phyloP scores from a whole-genome alignment of 2,113 vertebrate genomes.

The Dicaeum eximium region DNA sequence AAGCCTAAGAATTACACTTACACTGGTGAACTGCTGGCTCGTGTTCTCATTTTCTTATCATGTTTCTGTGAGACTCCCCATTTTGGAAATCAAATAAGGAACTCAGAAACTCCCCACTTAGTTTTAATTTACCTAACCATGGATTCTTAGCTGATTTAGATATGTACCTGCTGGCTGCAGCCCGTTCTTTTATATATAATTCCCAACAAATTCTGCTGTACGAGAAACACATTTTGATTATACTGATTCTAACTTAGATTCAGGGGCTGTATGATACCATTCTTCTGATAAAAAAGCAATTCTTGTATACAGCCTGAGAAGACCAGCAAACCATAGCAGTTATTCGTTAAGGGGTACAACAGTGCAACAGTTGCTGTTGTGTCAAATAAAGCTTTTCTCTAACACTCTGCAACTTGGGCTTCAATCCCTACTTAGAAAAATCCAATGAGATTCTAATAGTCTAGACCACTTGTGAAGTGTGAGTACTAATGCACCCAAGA shows the following conservation, averaged over 20 bases:
- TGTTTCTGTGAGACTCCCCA: background rate
- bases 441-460: background rate
- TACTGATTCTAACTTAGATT: background rate
- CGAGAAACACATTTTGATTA: background rate
- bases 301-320: background rate
- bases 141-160: background rate
- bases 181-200: background rate
- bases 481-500: background rate
- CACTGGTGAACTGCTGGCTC: background rate
- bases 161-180: background rate
- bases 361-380: background rate
- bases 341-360: background rate
- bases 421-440: background rate
- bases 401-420: background rate
- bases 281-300: background rate
- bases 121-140: background rate
- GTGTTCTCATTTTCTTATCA: background rate
- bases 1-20: background rate
- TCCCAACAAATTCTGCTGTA: background rate
- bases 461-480: background rate
- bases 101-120: background rate
- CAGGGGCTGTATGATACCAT: background rate
- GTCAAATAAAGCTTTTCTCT: background rate
- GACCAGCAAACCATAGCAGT: background rate
- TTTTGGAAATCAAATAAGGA: background rate